Conservation (phyloP, 1,140 invertebrate species). For the Aphelinus atriplicis region DNA sequence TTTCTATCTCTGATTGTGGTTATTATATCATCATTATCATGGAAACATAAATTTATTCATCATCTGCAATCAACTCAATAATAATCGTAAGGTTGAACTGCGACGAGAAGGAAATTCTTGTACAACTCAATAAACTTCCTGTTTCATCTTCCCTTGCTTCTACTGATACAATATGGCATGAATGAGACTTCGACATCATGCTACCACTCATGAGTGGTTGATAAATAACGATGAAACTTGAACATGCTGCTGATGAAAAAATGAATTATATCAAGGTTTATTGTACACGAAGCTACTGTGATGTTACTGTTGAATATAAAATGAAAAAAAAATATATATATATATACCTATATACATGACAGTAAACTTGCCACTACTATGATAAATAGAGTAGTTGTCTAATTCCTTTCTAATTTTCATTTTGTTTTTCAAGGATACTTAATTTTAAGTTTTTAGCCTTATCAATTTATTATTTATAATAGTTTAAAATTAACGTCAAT, state of each 20-base stretch:
- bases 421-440: neutral
- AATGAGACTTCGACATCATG: slow-evolving; percentile 45
- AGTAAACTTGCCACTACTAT: slow-evolving; percentile 2
- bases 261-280: slow-evolving; percentile 54
- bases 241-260: slow-evolving; percentile 47
- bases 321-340: slow-evolving; percentile 48
- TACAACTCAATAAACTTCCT: slow-evolving; percentile 24
- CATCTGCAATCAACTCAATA: neutral
- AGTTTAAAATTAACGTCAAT: neutral
- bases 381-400: neutral
- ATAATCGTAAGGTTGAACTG: slow-evolving; percentile 14
- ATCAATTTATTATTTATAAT: slow-evolving; percentile 4
- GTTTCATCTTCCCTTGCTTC: slow-evolving; percentile 13
- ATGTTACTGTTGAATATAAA: slow-evolving; percentile 65
- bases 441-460: neutral
- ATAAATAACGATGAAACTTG: slow-evolving; percentile 39
- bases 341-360: slow-evolving; percentile 49
- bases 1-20: neutral
- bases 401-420: neutral
- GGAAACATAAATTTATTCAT: slow-evolving; percentile 15
- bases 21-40: slow-evolving; percentile 4
- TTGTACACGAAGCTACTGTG: slow-evolving; percentile 66
- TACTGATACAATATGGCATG: slow-evolving; percentile 24
- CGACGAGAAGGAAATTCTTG: slow-evolving; percentile 14
- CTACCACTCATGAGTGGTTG: slow-evolving; percentile 50